phyloP scores from a whole-genome alignment of 2,113 vertebrate species.

The Bucco capensis region DNA sequence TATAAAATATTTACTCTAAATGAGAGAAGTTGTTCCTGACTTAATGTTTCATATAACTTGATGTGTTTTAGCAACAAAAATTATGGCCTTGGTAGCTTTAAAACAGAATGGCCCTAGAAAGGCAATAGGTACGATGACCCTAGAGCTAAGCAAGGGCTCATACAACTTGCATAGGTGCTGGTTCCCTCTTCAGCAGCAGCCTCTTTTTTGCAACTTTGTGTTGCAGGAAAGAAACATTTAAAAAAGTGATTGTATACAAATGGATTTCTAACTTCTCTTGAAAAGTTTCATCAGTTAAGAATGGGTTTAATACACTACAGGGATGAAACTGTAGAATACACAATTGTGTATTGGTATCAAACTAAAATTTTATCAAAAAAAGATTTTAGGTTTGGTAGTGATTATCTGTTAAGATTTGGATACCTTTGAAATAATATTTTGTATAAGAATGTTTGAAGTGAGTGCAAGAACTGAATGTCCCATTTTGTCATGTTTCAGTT shows the following conservation, averaged over 20 bases:
- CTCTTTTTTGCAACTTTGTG: not conserved
- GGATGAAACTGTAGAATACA: not conserved
- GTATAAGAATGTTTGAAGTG: not conserved
- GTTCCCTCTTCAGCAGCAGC: not conserved
- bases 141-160: not conserved
- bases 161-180: not conserved
- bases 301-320: not conserved
- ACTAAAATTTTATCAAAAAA: not conserved
- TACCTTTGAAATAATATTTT: not conserved
- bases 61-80: not conserved
- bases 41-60: not conserved
- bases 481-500: not conserved
- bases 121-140: not conserved
- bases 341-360: not conserved
- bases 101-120: not conserved
- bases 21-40: not conserved
- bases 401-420: not conserved
- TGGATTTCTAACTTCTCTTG: not conserved
- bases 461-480: not conserved
- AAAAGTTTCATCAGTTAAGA: fast-evolving
- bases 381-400: not conserved
- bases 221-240: not conserved
- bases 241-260: not conserved
- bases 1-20: not conserved
- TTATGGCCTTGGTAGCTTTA: not conserved